Conservation (phyloP, 2,888 invertebrate genomes). For the Parnassius smintheus region DNA sequence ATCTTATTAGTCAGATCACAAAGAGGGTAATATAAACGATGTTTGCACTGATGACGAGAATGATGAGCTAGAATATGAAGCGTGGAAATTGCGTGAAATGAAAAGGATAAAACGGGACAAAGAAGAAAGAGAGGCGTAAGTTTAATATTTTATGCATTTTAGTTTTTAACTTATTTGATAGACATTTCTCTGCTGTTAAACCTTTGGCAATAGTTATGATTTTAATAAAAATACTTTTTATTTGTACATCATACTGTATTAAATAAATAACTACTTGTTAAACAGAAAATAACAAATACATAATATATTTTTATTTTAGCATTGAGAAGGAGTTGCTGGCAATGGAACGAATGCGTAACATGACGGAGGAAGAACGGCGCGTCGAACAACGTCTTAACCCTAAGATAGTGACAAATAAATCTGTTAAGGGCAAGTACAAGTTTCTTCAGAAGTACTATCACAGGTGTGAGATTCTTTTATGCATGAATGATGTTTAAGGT, state of each 20-base stretch:
- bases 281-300: too few species aligned
- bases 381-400: slow-evolving; percentile 95
- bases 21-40: slow-evolving; percentile 90
- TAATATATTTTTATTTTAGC: slow-evolving; percentile 66
- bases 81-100: slow-evolving; percentile 98
- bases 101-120: slow-evolving; percentile 97
- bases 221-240: too few species aligned
- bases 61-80: slow-evolving; percentile 97
- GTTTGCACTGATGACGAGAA: slow-evolving; percentile 97
- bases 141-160: slow-evolving; percentile 33
- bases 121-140: slow-evolving; percentile 95
- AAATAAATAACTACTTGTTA: too few species aligned
- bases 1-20: slow-evolving; percentile 79
- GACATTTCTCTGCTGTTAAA: too few species aligned
- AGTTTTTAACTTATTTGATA: too few species aligned
- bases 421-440: slow-evolving; percentile 98
- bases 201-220: background rate
- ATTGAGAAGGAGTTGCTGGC: slow-evolving; percentile 93
- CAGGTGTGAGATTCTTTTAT: slow-evolving; percentile 58
- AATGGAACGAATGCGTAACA: slow-evolving; percentile 93
- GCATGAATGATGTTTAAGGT: too few species aligned
- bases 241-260: too few species aligned
- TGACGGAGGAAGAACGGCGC: slow-evolving; percentile 98
- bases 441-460: slow-evolving; percentile 99
- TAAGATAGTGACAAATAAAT: slow-evolving; percentile 95